These are phyloP conservation scores for Caradrina kadenii DNA, from an alignment of 2,888 invertebrate species.

Conservation along the genomic window DNA sequence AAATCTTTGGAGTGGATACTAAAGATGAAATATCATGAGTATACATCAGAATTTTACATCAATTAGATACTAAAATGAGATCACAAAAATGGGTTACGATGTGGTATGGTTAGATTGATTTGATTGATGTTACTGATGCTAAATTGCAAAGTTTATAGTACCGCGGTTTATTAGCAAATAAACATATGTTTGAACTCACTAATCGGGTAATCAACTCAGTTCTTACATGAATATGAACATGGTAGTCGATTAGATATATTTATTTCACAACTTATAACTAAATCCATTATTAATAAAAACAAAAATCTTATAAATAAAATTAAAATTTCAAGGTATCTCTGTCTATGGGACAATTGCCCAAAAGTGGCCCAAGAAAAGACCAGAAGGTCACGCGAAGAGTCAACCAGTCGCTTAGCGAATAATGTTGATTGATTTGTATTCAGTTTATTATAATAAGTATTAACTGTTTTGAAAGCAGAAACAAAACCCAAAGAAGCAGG, in stretches of 20 bases:
- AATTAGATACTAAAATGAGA: constrained; percentile 18
- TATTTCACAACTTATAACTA: too few species aligned
- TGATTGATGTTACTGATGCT: constrained; percentile 31
- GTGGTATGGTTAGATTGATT: constrained; percentile 27
- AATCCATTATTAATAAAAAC: too few species aligned
- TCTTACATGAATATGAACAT: not conserved
- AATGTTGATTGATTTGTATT: not conserved
- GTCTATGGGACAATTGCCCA: too few species aligned
- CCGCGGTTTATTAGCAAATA: not conserved
- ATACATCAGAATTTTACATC: constrained; percentile 14
- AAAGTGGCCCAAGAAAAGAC: too few species aligned
- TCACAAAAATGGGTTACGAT: constrained; percentile 45
- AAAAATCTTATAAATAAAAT: too few species aligned
- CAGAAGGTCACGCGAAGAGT: too few species aligned
- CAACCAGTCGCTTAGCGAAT: too few species aligned
- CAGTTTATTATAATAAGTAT: not conserved
- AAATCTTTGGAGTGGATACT: constrained; percentile 22
- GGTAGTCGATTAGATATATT: not conserved
- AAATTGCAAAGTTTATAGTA: not conserved
- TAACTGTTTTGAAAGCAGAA: too few species aligned
- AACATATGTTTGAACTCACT: constrained; percentile 3
- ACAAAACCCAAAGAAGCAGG: not conserved
- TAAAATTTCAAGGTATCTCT: too few species aligned
- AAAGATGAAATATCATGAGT: constrained; percentile 15
- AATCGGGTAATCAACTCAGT: not conserved